Evolutionary conservation across 1,140 invertebrate species (phyloP).

Genomic region (Potamilus streckersoni): DNA sequence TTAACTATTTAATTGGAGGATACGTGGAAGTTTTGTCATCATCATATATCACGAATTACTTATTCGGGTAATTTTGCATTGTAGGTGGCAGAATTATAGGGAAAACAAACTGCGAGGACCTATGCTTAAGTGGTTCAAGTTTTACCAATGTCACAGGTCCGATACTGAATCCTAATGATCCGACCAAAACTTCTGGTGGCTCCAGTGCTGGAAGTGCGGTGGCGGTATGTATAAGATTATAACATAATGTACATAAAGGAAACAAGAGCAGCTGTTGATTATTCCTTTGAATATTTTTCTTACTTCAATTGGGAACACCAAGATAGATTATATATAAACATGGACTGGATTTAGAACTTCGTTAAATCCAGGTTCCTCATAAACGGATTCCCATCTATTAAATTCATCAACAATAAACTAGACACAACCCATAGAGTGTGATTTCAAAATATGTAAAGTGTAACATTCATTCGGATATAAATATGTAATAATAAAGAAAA

Average conservation of each 20-base stretch:
- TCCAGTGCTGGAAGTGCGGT: constrained; percentile 44
- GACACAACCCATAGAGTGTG: too few relatives aligned
- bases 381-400: too few relatives aligned
- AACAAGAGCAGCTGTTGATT: constrained; percentile 1
- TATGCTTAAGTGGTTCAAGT: constrained; percentile 50
- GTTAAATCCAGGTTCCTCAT: too few relatives aligned
- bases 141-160: constrained; percentile 47
- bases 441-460: too few relatives aligned
- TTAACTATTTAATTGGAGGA: too few relatives aligned
- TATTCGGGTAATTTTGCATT: not conserved
- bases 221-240: constrained; percentile 24
- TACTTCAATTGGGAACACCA: not conserved
- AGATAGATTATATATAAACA: not conserved
- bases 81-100: constrained; percentile 53
- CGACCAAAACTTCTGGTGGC: constrained; percentile 37
- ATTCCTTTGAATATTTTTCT: constrained; percentile 10
- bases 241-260: not conserved
- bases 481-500: too few relatives aligned
- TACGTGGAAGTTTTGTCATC: not conserved
- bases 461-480: too few relatives aligned
- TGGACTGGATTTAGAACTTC: too few relatives aligned
- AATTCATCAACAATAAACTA: too few relatives aligned
- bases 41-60: not conserved
- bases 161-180: constrained; percentile 42
- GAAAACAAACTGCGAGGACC: constrained; percentile 50